Conservation (phyloP, 1,140 invertebrate genomes). For the Drosophila sechellia region DNA sequence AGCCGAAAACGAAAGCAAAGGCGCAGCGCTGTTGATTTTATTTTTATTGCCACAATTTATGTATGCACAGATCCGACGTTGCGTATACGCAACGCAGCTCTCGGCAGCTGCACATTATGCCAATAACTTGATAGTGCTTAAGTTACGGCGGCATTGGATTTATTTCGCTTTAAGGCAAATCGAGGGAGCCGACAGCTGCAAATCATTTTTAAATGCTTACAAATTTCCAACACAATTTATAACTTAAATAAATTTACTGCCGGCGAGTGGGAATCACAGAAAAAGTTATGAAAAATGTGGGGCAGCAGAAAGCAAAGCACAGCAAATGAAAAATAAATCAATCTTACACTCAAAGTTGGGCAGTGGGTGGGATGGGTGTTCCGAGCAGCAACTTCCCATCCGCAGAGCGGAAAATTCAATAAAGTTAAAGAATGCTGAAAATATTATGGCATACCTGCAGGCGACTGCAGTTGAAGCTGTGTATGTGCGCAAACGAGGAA, state of each 20-base stretch:
- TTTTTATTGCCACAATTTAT: constrained; percentile 83
- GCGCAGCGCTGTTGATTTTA: constrained; percentile 61
- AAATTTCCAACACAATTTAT: constrained; percentile 75
- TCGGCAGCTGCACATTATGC: constrained; percentile 37
- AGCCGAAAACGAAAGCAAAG: constrained; percentile 30
- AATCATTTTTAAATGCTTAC: constrained; percentile 83
- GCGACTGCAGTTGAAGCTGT: constrained; percentile 6
- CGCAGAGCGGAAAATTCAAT: constrained; percentile 52
- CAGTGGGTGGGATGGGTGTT: background rate
- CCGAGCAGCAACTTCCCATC: background rate
- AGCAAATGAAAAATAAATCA: constrained; percentile 74
- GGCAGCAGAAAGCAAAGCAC: constrained; percentile 40
- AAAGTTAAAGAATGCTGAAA: constrained; percentile 55
- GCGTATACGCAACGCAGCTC: constrained; percentile 51
- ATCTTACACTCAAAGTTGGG: constrained; percentile 67
- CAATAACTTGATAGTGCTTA: constrained; percentile 57
- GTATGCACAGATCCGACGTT: constrained; percentile 23
- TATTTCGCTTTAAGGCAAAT: constrained; percentile 40
- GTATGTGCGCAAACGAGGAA: constrained; percentile 30
- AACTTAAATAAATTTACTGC: constrained; percentile 70
- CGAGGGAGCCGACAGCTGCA: constrained; percentile 44
- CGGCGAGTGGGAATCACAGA: constrained; percentile 38
- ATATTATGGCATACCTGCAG: constrained; percentile 36
- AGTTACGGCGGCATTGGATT: constrained; percentile 33
- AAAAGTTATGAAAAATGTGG: constrained; percentile 80